A percentile compares a stretch with the other conserved stretches of the same genome.
phyloP scores from a whole-genome alignment of 2,888 invertebrate species.

The Erebia epiphron region DNA sequence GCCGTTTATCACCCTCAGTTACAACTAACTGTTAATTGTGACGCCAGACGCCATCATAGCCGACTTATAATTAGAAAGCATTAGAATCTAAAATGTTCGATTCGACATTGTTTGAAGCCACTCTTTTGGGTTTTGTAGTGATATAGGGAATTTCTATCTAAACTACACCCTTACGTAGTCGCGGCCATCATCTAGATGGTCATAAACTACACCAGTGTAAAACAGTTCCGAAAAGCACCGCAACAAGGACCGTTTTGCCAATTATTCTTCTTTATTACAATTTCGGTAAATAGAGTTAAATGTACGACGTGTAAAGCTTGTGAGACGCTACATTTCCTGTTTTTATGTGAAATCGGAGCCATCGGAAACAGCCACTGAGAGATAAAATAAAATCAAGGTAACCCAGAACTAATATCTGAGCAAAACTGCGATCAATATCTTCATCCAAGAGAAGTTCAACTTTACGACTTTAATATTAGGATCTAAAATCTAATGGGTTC shows the following conservation, averaged over 20 bases:
- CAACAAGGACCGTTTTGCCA: too few species aligned
- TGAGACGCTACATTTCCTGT: background rate
- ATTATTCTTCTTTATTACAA: too few species aligned
- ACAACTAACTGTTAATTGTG: background rate
- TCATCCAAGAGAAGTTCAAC: constrained; percentile 6
- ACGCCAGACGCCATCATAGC: background rate
- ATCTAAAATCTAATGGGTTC: constrained; percentile 13
- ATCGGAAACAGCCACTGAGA: background rate
- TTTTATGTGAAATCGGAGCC: background rate
- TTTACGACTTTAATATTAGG: constrained; percentile 15
- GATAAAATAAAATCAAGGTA: constrained; percentile 13
- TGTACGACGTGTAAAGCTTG: background rate
- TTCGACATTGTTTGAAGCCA: too few species aligned
- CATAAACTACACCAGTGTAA: too few species aligned
- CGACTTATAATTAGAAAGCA: too few species aligned
- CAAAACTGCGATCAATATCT: constrained; percentile 14
- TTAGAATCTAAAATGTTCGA: too few species aligned
- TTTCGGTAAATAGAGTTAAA: too few species aligned
- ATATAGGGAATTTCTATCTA: too few species aligned
- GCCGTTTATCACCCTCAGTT: background rate
- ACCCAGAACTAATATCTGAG: constrained; percentile 8
- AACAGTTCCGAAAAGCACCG: too few species aligned
- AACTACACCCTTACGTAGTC: too few species aligned
- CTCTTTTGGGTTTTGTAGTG: background rate
- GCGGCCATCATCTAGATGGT: too few species aligned